Conservation (phyloP, 1,140 invertebrate species). For the Drosophila ficusphila region DNA sequence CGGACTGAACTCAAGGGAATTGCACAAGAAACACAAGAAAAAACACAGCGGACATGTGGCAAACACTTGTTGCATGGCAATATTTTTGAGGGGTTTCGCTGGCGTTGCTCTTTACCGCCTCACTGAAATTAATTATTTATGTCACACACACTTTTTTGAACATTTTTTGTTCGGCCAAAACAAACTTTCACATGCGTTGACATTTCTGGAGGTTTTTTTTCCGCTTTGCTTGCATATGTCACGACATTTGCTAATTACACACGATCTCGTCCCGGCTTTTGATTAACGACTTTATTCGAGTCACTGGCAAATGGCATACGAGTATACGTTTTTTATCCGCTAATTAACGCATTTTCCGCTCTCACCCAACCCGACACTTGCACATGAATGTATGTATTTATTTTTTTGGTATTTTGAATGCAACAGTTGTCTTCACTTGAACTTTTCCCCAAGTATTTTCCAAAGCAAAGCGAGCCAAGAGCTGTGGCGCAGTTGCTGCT, state of each 20-base stretch:
- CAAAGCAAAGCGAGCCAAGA: slow-evolving; percentile 31
- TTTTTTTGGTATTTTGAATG: slow-evolving; percentile 36
- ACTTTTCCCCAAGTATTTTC: slow-evolving; percentile 54
- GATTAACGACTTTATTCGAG: slow-evolving; percentile 61
- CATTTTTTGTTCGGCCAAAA: slow-evolving; percentile 33
- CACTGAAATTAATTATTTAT: slow-evolving; percentile 58
- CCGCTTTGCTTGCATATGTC: slow-evolving; percentile 20
- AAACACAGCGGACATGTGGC: slow-evolving; percentile 57
- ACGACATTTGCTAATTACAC: slow-evolving; percentile 55
- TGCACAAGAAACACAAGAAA: slow-evolving; percentile 35
- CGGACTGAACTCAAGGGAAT: slow-evolving; percentile 45
- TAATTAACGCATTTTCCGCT: slow-evolving; percentile 57
- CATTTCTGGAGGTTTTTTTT: slow-evolving; percentile 31
- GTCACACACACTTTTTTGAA: slow-evolving; percentile 30
- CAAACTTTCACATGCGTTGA: slow-evolving; percentile 71
- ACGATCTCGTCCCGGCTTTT: slow-evolving; percentile 33
- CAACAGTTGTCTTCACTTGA: slow-evolving; percentile 62
- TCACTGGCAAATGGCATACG: too few relatives aligned
- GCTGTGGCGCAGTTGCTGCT: slow-evolving; percentile 52
- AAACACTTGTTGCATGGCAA: slow-evolving; percentile 76
- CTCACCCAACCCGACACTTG: slow-evolving; percentile 1
- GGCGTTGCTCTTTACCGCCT: slow-evolving; percentile 16
- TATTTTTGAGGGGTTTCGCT: slow-evolving; percentile 18
- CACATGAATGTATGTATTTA: slow-evolving; percentile 45
- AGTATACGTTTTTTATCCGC: slow-evolving; percentile 46